These are phyloP conservation scores for Trypoxylus dichotomus DNA, from an alignment of 1,140 invertebrate species.

Conservation along the genomic window DNA sequence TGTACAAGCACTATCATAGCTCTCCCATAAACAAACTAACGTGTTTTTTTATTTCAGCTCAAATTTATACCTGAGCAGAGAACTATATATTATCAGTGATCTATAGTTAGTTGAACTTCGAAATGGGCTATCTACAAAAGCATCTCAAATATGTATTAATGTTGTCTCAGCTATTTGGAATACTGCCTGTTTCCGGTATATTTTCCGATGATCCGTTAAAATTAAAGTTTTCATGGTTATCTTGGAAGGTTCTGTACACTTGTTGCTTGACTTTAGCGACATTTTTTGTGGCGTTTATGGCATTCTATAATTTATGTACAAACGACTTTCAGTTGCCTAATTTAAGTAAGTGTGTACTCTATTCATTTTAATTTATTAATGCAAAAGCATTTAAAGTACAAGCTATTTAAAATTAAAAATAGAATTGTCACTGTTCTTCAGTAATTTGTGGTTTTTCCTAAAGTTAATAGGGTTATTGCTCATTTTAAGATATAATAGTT, in stretches of 20 bases:
- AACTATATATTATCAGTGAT: neutral
- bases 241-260: neutral
- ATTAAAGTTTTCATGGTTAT: neutral
- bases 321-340: neutral
- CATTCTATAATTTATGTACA: neutral
- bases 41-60: neutral
- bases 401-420: neutral
- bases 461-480: neutral
- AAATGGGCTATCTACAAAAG: slow-evolving; percentile 11
- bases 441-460: neutral
- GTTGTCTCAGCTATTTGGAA: neutral
- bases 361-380: no score
- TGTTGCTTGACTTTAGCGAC: neutral
- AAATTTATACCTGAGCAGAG: neutral
- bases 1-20: neutral
- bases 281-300: neutral
- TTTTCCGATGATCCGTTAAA: neutral
- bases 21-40: neutral
- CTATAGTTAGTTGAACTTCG: neutral
- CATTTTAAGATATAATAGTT: no score
- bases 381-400: neutral
- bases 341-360: slow-evolving; percentile 10
- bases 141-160: slow-evolving; percentile 1
- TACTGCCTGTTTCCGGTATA: slow-evolving; percentile 11
- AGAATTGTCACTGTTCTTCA: neutral